Percentiles rank a stretch among this genome's conserved stretches.
phyloP scores from a whole-genome alignment of 37 sponge, comb jelly and placozoan genomes.

The Spongilla lacustris region DNA sequence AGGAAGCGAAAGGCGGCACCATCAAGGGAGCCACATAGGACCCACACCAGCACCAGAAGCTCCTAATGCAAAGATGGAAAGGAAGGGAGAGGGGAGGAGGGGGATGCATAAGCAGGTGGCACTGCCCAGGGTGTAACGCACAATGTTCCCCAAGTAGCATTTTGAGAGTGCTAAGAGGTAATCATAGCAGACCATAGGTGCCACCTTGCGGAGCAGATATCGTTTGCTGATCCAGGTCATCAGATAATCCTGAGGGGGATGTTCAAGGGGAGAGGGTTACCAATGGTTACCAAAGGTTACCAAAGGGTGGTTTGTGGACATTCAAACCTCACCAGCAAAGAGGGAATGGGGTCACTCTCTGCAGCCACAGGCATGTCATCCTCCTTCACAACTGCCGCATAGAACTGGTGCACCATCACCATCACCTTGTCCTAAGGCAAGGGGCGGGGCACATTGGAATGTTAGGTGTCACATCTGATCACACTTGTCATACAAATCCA shows the following conservation, averaged over 20 bases:
- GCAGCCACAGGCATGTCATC: conserved; percentile 4
- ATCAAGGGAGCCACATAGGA: conserved; percentile 43
- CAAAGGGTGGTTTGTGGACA: too few relatives aligned
- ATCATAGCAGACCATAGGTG: conserved; percentile 31
- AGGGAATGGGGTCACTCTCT: background rate
- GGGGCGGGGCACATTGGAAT: background rate
- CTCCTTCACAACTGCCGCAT: conserved; percentile 19
- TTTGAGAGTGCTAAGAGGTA: conserved; percentile 48
- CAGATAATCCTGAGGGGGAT: conserved; percentile 36
- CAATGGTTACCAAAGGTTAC: too few relatives aligned
- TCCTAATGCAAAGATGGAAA: conserved; percentile 13
- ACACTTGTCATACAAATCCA: background rate
- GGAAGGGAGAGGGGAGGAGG: background rate
- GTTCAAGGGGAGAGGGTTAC: background rate
- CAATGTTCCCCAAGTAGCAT: conserved; percentile 34
- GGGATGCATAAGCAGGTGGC: background rate
- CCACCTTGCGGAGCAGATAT: conserved; percentile 44
- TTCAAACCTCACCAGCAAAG: conserved; percentile 11
- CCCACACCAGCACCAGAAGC: conserved; percentile 34
- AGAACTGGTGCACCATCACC: conserved; percentile 43
- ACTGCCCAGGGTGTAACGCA: background rate
- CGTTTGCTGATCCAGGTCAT: conserved; percentile 44
- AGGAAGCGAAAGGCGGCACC: conserved; percentile 57
- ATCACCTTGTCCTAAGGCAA: conserved; percentile 23
- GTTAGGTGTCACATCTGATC: too few relatives aligned